These are phyloP conservation scores for Drosophila peninsularis DNA, from an alignment of 2,888 invertebrate species.

Conservation along the genomic window DNA sequence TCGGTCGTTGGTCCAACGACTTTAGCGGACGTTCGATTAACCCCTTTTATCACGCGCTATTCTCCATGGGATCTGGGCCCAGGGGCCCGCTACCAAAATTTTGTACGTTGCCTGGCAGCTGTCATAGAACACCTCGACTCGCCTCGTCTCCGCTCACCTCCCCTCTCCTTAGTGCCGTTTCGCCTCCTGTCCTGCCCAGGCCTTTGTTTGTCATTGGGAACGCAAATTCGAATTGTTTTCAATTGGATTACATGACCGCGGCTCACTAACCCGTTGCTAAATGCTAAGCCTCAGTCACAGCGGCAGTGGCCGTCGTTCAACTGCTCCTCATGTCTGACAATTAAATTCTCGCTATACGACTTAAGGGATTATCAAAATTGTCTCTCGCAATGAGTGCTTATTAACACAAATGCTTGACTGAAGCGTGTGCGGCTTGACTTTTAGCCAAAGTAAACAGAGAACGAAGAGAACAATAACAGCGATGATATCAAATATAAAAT, in stretches of 20 bases:
- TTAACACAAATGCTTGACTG: conserved; percentile 43
- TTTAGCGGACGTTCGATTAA: conserved; percentile 66
- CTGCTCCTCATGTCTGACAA: conserved; percentile 28
- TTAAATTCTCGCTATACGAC: conserved; percentile 40
- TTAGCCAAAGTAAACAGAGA: conserved; percentile 15
- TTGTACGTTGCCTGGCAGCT: conserved; percentile 49
- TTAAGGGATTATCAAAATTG: conserved; percentile 53
- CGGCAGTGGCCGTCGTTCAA: not conserved
- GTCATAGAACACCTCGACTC: conserved; percentile 46
- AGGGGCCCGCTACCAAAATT: conserved; percentile 30
- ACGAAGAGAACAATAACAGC: not conserved
- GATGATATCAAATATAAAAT: too few species aligned
- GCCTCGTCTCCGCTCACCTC: not conserved
- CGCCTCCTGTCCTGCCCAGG: not conserved
- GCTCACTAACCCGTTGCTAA: conserved; percentile 47
- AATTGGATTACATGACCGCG: conserved; percentile 69
- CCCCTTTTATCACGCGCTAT: conserved; percentile 78
- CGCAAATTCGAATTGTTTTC: conserved; percentile 70
- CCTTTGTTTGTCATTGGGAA: conserved; percentile 45
- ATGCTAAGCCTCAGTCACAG: conserved; percentile 32
- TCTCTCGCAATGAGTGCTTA: conserved; percentile 14
- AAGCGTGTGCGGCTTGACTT: conserved; percentile 64
- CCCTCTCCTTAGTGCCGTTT: conserved; percentile 1
- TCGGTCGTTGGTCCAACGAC: conserved; percentile 34
- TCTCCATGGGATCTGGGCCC: conserved; percentile 52